phyloP scores from a whole-genome alignment of 2,113 vertebrate genomes.

The Zosterops lateralis region DNA sequence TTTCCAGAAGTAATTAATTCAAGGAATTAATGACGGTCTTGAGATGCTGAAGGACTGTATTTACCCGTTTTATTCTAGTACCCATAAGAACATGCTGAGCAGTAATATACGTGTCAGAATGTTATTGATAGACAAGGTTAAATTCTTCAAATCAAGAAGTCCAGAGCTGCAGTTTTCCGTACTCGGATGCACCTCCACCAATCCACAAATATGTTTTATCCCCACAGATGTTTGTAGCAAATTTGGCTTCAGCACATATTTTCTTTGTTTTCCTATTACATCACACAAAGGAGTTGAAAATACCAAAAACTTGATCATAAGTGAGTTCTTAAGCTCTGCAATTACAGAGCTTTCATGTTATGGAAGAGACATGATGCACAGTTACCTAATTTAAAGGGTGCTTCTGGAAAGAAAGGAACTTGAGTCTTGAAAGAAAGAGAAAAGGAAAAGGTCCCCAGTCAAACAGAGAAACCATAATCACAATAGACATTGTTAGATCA shows the following conservation, averaged over 20 bases:
- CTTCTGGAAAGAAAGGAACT: background rate
- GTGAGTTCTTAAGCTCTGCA: background rate
- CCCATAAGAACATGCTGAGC: background rate
- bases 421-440: background rate
- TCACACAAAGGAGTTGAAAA: background rate
- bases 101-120: rapidly evolving
- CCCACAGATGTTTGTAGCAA: background rate
- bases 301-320: background rate
- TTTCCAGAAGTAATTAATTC: background rate
- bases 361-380: background rate
- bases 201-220: background rate
- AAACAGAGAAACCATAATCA: background rate
- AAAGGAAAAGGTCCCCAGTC: background rate
- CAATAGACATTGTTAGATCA: background rate
- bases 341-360: background rate
- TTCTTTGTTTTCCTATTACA: background rate
- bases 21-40: background rate
- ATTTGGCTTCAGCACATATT: background rate
- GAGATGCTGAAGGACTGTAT: background rate
- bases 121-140: background rate
- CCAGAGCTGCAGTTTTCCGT: background rate
- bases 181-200: background rate
- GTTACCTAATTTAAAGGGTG: background rate
- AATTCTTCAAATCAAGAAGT: background rate
- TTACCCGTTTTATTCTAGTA: background rate